These are phyloP conservation scores for Paracyclopina nana DNA, from an alignment of 1,140 invertebrate species.

Conservation along the genomic window DNA sequence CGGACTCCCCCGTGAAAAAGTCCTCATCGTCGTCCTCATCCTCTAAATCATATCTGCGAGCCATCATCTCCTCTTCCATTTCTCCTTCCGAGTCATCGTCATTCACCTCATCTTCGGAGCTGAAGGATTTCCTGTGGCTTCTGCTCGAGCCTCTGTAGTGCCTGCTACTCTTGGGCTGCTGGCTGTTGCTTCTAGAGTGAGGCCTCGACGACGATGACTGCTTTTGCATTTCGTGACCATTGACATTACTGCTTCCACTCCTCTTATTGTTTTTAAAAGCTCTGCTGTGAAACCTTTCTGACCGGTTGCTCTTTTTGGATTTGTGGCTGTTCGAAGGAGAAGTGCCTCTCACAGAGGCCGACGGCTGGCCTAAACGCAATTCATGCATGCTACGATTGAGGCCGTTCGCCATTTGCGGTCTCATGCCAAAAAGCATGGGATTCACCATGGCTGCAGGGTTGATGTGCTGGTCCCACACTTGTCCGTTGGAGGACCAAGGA, in stretches of 20 bases:
- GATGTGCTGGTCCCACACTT: background rate
- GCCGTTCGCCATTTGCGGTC: background rate
- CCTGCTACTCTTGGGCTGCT: no score
- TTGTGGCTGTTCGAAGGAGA: background rate
- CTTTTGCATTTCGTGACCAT: no score
- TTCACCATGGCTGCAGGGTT: background rate
- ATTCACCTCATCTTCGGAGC: no score
- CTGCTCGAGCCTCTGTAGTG: no score
- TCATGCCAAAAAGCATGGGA: no score
- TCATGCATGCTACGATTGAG: background rate
- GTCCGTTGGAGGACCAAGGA: background rate
- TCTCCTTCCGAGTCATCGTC: background rate
- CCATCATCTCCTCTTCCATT: background rate
- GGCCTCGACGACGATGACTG: no score
- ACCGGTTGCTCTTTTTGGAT: background rate
- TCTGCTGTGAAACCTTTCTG: no score
- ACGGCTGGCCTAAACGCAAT: background rate
- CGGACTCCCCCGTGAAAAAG: constrained; percentile 23
- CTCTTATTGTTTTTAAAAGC: no score
- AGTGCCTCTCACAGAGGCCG: background rate
- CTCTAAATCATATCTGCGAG: no score
- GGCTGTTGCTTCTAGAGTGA: background rate
- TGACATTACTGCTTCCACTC: no score
- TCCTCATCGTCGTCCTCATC: constrained; percentile 15
- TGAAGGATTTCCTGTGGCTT: no score